phyloP scores from a whole-genome alignment of 2,797 vertebrate species.

The Acomys russatus region DNA sequence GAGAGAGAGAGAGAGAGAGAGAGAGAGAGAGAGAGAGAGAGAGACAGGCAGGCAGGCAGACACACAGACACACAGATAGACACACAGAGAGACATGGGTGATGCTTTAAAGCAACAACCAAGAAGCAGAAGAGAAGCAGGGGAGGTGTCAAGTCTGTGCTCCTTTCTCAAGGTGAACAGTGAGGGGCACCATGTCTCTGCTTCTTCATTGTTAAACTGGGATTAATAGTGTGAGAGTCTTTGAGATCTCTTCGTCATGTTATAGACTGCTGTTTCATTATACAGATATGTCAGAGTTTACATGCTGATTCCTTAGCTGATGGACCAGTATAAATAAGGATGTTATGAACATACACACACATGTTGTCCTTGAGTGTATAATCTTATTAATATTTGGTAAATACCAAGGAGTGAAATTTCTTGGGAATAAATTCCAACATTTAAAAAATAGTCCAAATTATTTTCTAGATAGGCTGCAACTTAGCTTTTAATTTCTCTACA shows the following conservation, averaged over 20 bases:
- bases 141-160: too few relatives aligned
- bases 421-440: not conserved
- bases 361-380: not conserved
- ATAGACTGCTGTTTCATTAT: not conserved
- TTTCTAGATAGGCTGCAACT: not conserved
- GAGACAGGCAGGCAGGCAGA: too few relatives aligned
- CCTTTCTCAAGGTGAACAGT: not conserved
- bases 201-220: not conserved
- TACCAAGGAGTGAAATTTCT: not conserved
- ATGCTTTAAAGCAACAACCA: not conserved
- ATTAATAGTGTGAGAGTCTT: not conserved
- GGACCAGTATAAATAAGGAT: not conserved
- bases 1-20: too few relatives aligned
- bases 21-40: too few relatives aligned
- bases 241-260: not conserved
- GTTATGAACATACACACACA: not conserved
- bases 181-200: not conserved
- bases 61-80: too few relatives aligned
- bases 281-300: not conserved
- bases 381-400: constrained; percentile 32
- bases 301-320: not conserved
- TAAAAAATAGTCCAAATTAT: not conserved
- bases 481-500: constrained; percentile 2
- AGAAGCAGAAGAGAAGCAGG: not conserved
- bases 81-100: too few relatives aligned